Evolutionary conservation across 2,797 vertebrate genomes (phyloP), one percentile per base, ranked within the genome.

Genomic region (Anniella stebbinsi): DNA sequence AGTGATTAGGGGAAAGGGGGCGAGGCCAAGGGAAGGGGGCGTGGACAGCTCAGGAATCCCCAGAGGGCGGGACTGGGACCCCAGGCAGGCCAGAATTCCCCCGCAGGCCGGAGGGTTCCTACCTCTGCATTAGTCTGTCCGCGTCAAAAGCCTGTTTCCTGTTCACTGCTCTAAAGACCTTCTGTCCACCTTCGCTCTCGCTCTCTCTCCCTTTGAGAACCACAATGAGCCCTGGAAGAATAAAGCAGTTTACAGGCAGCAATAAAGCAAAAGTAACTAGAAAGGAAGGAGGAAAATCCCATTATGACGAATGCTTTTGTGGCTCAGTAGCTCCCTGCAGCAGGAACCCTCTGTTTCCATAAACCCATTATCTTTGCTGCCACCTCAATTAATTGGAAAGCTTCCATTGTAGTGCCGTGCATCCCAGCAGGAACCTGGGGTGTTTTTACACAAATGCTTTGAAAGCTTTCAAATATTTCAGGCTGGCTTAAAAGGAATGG

Each of bases 301-400:
- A 93, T 91, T 89, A 94, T 96, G 93, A 93, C 7, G 92, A 92
- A 95, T 92, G 93, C 82, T 94, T 95, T 94, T 92, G 45, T 95
- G 93, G 94, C 95, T 95, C 94, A 80, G 90, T 92, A 5, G 25
- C 93, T 94, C 89, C 93, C 91, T 95, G 91, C 88, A 92, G 93
- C 94, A 93, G 95, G 94, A 92, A 88, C 93, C 94, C 95, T 91
- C 93, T 45, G 91, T 95, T 96, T 97, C 96, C 95, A 96, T 95
- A 95, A 97, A 97, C 91, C 95, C 93, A 93, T 95, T 92, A 93
- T 93, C 95, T 92, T 93, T 90, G 57, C 95, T 82, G 92, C 92
- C 92, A 93, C 96, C 95, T 93, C 78, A 60, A 94, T 95, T 96
- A 92, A 96, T 90, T 94, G 94, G 95, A 95, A 95, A 91, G 80